Evolutionary conservation across 2,888 invertebrate species (phyloP), one percentile per base, ranked within the genome.

Genomic region (Leucophenga maculata): DNA sequence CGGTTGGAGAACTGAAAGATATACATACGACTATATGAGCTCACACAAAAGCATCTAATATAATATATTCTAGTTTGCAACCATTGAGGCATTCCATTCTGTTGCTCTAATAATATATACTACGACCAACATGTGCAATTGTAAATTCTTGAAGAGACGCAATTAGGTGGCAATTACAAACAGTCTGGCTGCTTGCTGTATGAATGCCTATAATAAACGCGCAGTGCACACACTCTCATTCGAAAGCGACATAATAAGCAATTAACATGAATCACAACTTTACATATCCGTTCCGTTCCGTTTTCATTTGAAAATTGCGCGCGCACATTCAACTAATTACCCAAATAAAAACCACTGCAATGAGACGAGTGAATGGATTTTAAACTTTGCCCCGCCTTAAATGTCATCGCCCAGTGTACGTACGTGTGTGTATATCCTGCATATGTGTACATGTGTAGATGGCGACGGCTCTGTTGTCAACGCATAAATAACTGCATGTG

Each of bases 401-500:
- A 14, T 6, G 14, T n/a, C n/a, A 16, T 18, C 31, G 60, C 9
- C 16, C 22, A 18, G 55, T 20, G 39, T 39, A 39, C 13, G 13
- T 16, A n/a, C 50, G 16, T 8, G 18, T 14, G n/a, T 50, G n/a
- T 13, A 22, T 55, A n/a, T n/a, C n/a, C 22, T 11, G 22, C 54
- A 54, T 16, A 54, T 20, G 22, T 16, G 22, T 11, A 8, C 8
- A 39, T 39, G 11, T 8, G 11, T 3, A 11, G 39, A 8, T 39
- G 39, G 11, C 39, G 11, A 22, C 52, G 39, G 32, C 52, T 26
- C 44, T 18, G 39, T 22, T 57, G 44, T 57, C 55, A 55, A 66
- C 55, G 73, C 76, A 81, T 82, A 83, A 84, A 82, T 85, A 82
- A 83, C 78, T 81, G 84, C 85, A 86, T 82, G 83, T 86, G 86